Base-by-base conservation (phyloP, 2,113 vertebrate genomes). In the Paralichthys olivaceus region DNA sequence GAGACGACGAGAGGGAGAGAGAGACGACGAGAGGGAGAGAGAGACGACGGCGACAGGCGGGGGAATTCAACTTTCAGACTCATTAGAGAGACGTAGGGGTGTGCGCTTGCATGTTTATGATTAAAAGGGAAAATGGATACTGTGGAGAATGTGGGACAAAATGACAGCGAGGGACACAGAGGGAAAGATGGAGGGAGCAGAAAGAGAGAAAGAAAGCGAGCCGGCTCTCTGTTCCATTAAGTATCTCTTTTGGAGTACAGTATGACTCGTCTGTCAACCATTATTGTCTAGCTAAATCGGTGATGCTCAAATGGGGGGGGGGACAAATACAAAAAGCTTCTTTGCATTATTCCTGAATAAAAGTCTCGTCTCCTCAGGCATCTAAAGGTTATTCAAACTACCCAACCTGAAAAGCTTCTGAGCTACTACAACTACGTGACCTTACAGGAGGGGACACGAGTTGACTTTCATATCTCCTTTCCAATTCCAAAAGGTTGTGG, bases 71-170 rank as follows among this genome's bases (percentile, higher is more conserved):
- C 62, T 83, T 69, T 68, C 49, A 84, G 61, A 75, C 49, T 84
- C 57, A 67, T 82, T 74, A 87, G 72, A 84, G 66, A 3, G 9
- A 79, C 73, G 80, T 79, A 73, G 72, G 77, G 70, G 63, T 22
- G 66, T 67, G 23, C 29, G 3, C 25, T 67, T 79, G 64, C 61
- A 57, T 26, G 40, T 83, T 80, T 61, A 76, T 70, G 23, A 83
- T 59, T 59, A 73, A 70, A 57, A 19, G 45, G 53, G 59, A 43
- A 65, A 54, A 40, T 74, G 19, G 54, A 59, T 66, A 45, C 17
- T 22, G 28, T 37, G 34, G 14, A 23, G 53, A 61, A 61, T 26
- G n/a, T 12, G 25, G 28, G 68, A 37, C 40, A 81, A 64, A 77
- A 43, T 29, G 26, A 59, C 58, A 34, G 32, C 1, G 8, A 69